A percentile compares a stretch with the other conserved stretches of the same genome.
Conservation (phyloP, 1,140 invertebrate species). For the Cherax quadricarinatus region DNA sequence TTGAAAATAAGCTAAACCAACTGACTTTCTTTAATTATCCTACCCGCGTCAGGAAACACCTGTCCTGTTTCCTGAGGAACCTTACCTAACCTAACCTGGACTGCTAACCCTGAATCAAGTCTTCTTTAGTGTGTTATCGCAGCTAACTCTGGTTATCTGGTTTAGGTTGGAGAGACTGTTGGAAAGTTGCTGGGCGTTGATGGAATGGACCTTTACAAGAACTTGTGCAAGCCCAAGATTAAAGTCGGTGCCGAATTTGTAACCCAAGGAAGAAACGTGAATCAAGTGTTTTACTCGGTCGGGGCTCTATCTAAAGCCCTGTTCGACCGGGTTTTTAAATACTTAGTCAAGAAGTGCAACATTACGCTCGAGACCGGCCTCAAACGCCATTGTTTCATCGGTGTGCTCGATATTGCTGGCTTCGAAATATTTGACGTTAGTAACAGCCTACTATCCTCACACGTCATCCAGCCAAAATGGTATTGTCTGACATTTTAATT, state of each 20-base stretch:
- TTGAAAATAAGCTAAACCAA: no score
- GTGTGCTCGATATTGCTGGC: conserved; percentile 59
- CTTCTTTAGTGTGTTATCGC: no score
- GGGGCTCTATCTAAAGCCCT: conserved; percentile 81
- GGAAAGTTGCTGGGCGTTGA: conserved; percentile 94
- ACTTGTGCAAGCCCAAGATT: conserved; percentile 63
- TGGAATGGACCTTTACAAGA: conserved; percentile 87
- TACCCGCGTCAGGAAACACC: no score
- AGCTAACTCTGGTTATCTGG: neutral
- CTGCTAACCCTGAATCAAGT: no score
- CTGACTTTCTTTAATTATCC: no score
- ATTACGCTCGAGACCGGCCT: conserved; percentile 80
- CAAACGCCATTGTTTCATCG: conserved; percentile 79
- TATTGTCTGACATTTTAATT: neutral
- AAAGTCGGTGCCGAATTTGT: conserved; percentile 60
- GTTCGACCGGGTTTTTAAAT: conserved; percentile 77
- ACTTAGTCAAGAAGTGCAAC: conserved; percentile 80
- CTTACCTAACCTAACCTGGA: no score
- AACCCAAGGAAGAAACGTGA: conserved; percentile 78
- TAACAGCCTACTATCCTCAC: conserved; percentile 74
- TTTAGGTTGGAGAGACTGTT: conserved; percentile 93
- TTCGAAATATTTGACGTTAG: conserved; percentile 68
- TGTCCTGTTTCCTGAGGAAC: no score
- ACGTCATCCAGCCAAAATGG: neutral
- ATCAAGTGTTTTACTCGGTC: conserved; percentile 77